Conservation (phyloP, 2,888 invertebrate genomes). For the Lithophane semibrunnea region DNA sequence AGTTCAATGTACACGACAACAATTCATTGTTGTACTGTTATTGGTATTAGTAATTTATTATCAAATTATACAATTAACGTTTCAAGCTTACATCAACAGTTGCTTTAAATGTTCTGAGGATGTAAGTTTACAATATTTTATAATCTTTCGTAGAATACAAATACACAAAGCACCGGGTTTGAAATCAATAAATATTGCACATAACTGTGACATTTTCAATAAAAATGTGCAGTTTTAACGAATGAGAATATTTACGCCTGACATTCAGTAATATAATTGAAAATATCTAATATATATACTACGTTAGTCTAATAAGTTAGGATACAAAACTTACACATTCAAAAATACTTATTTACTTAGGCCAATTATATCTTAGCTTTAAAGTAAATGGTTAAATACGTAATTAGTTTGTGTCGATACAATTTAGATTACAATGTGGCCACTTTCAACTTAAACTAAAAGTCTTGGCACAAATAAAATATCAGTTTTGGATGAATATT, state of each 20-base stretch:
- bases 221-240: slow-evolving; percentile 74
- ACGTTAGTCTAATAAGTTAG: slow-evolving; percentile 78
- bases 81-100: slow-evolving; percentile 78
- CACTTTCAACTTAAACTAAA: slow-evolving; percentile 79
- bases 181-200: slow-evolving; percentile 83
- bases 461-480: slow-evolving; percentile 89
- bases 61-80: slow-evolving; percentile 61
- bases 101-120: slow-evolving; percentile 86
- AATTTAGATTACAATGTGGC: slow-evolving; percentile 75
- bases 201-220: slow-evolving; percentile 69
- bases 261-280: slow-evolving; percentile 66
- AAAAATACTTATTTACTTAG: slow-evolving; percentile 87
- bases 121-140: slow-evolving; percentile 63
- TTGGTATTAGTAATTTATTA: slow-evolving; percentile 61
- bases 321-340: slow-evolving; percentile 85
- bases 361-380: slow-evolving; percentile 83
- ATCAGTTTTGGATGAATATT: slow-evolving; percentile 76
- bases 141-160: slow-evolving; percentile 68
- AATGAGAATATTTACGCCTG: slow-evolving; percentile 73
- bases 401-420: slow-evolving; percentile 72
- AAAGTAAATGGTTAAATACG: slow-evolving; percentile 77
- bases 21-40: slow-evolving; percentile 68
- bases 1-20: slow-evolving; percentile 74
- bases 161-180: slow-evolving; percentile 82
- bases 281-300: slow-evolving; percentile 72